Evolutionary conservation across 2,888 invertebrate genomes (phyloP).

Genomic region (Hypsopygia costalis): DNA sequence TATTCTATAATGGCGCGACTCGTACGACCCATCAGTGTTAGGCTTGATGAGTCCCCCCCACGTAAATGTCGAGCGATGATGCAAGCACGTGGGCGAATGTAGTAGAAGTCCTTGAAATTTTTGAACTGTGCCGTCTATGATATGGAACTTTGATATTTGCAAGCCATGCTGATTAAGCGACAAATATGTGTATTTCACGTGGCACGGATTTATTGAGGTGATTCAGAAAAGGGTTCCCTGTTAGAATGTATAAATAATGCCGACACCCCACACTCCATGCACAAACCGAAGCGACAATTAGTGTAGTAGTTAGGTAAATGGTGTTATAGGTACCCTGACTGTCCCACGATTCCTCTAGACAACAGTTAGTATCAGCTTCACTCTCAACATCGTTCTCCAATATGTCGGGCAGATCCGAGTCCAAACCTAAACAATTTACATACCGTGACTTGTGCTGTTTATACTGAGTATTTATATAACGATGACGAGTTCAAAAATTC

Average conservation of each 20-base stretch:
- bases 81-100: conserved; percentile 19
- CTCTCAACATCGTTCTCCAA: conserved; percentile 73
- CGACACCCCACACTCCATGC: conserved; percentile 55
- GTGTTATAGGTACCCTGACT: conserved; percentile 60
- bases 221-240: background rate
- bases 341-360: conserved; percentile 79
- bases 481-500: conserved; percentile 40
- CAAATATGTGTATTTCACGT: background rate
- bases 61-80: conserved; percentile 2
- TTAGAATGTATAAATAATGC: background rate
- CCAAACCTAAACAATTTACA: conserved; percentile 71
- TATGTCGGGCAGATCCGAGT: conserved; percentile 68
- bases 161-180: conserved; percentile 4
- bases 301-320: conserved; percentile 31
- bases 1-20: background rate
- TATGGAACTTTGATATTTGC: background rate
- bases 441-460: conserved; percentile 20
- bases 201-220: background rate
- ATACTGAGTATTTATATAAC: conserved; percentile 4
- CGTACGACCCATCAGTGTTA: background rate
- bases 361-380: conserved; percentile 75
- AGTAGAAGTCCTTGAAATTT: conserved; percentile 48
- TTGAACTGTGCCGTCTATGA: conserved; percentile 30
- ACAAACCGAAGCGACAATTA: conserved; percentile 37
- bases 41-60: background rate